Evolutionary conservation across 2,797 vertebrate genomes (phyloP), one percentile per base, ranked within the genome.

Genomic region (Gambelia wislizenii): DNA sequence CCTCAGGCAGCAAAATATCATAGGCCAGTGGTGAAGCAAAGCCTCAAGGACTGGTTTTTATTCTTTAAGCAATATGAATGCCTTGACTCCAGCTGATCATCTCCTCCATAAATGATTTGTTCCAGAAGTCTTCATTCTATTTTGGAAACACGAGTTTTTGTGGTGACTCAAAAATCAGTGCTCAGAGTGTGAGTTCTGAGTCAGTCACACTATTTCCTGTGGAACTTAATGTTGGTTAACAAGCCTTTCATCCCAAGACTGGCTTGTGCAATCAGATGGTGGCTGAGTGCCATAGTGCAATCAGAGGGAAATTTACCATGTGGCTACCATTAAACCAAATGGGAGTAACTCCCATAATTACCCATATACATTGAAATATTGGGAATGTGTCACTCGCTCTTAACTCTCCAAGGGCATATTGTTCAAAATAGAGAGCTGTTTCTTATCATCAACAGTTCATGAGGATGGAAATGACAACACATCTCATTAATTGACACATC

Each of bases 251-350:
- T 89, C 84, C 84, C 67, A 82, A 54, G 42, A 76, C 30, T 86
- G 84, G 76, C 83, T 89, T 86, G 70, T 76, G 70, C 84, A 89
- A 89, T 86, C 78, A 82, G 27, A 82, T 54, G n/a, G 78, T 86
- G 89, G 83, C 84, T 27, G 47, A 76, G 44, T 54, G 84, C 89
- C 84, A 89, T 89, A 64, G 56, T 76, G 49, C 78, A 86, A 89
- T 86, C 84, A 86, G 89, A 89, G 39, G 39, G 70, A 86, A 89
- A 89, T 89, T 86, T 86, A 86, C 69, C 89, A 89, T 89, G 89
- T 86, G 84, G 89, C 84, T 89, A 86, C 89, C 79, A 89, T 89
- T 86, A 89, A 86, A 67, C 44, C 49, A 76, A 81, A 86, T 86
- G n/a, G 78, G 56, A 89, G 78, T 75, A 85, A 86, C 88, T 89